Evolutionary conservation across 1,140 invertebrate genomes (phyloP), one percentile per base, ranked within the genome.

Genomic region (Ganaspis sp.): DNA sequence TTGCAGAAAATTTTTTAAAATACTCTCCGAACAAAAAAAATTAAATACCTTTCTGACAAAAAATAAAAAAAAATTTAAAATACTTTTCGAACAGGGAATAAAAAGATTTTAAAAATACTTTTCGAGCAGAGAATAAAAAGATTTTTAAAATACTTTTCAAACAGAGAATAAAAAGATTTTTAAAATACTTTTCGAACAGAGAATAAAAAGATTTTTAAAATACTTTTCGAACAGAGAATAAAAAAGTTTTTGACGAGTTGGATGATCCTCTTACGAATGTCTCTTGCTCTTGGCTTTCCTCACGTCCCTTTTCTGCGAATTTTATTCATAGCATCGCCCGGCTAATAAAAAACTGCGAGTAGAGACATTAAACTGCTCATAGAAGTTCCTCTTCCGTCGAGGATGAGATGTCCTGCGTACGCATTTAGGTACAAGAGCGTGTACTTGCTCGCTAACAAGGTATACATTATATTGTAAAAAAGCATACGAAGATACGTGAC

Each of bases 261-360:
- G n/a, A 49, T 49, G 8, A 49, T 49, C 12, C 23, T 64, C 23
- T 12, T 64, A 29, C 9, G 1, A 64, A 64, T 15, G 23, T 1
- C 11, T 29, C 11, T 73, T 77, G 64, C 73, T 53, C 72, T 73
- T 74, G 69, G 49, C 38, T 69, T 70, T 23, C 77, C 75, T 70
- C 40, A 29, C 34, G 5, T 53, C 23, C 9, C 64, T 21, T 9
- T 73, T 1, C 17, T n/a, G 29, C 72, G 80, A 74, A 78, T 83
- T 83, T 86, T 87, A 87, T 87, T 87, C 86, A 85, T 85, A 83
- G 80, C 86, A 75, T 78, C 81, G 81, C 72, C 70, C 70, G 45
- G 85, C 84, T 84, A 87, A 87, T 87, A 87, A 87, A 86, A 84
- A 77, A 82, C 72, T 84, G 79, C 80, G 80, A 78, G 70, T 40